Conservation (phyloP, 2,113 vertebrate genomes). For the Rhodinocichla rosea region DNA sequence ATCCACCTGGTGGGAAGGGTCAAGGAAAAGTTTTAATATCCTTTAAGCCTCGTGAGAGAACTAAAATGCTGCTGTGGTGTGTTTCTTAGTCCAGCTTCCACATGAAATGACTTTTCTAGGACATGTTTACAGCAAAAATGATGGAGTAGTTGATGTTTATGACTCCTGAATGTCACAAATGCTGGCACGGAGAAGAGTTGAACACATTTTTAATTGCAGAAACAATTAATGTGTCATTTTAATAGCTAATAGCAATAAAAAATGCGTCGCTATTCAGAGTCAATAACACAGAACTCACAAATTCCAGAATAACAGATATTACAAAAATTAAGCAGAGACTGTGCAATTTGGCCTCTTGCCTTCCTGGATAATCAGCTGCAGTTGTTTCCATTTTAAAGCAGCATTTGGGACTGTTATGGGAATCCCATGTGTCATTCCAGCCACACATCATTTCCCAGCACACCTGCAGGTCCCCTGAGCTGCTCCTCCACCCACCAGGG, state of each 20-base stretch:
- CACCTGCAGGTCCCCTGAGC: not conserved
- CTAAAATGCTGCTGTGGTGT: not conserved
- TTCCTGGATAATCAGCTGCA: not conserved
- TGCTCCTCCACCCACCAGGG: not conserved
- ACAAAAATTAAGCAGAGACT: not conserved
- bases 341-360: not conserved
- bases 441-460: not conserved
- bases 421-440: not conserved
- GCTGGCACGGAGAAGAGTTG: not conserved
- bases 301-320: not conserved
- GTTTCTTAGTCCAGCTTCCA: not conserved
- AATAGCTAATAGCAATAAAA: constrained; percentile 49
- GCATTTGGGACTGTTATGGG: not conserved
- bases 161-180: constrained; percentile 54
- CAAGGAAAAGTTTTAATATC: not conserved
- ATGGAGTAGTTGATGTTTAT: constrained; percentile 43
- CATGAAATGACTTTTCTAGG: not conserved
- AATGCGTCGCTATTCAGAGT: not conserved
- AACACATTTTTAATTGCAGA: constrained; percentile 41
- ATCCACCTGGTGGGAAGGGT: constrained; percentile 1
- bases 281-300: not conserved
- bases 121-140: constrained; percentile 32
- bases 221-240: constrained; percentile 55
- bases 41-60: not conserved
- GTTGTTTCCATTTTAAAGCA: not conserved